Conservation (phyloP, 2,888 invertebrate species). For the Camponotus fellah region DNA sequence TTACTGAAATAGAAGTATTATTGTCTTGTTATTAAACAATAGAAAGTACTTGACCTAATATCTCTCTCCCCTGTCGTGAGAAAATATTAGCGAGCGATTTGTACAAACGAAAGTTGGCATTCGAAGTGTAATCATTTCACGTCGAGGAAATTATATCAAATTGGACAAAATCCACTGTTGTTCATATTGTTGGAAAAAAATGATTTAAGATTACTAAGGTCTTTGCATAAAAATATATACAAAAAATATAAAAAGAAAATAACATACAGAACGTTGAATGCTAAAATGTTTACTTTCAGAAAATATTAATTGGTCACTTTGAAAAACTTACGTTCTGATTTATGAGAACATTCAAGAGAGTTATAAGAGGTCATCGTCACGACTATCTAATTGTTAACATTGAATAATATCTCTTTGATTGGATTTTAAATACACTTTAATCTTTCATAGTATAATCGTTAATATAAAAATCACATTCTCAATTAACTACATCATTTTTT, state of each 20-base stretch:
- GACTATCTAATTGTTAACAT: neutral
- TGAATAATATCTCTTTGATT: neutral
- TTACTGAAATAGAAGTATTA: conserved; percentile 14
- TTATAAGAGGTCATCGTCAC: conserved; percentile 5
- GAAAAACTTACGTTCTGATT: neutral
- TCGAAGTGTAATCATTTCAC: neutral
- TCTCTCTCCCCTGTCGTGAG: neutral
- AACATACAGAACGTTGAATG: neutral
- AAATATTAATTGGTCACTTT: neutral
- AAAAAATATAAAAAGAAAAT: neutral
- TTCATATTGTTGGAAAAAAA: neutral
- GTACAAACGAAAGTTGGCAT: neutral
- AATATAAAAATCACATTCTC: neutral
- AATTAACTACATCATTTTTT: neutral
- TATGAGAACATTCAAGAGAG: neutral
- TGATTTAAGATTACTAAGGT: neutral
- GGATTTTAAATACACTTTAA: neutral
- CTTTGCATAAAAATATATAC: neutral
- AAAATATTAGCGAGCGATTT: neutral
- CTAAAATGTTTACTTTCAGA: neutral
- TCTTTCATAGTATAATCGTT: neutral
- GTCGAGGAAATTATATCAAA: neutral
- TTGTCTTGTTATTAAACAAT: neutral
- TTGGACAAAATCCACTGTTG: neutral
- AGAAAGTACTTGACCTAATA: neutral